Base-by-base conservation (phyloP, 2,797 vertebrate genomes). In the Sebastes variabilis region DNA sequence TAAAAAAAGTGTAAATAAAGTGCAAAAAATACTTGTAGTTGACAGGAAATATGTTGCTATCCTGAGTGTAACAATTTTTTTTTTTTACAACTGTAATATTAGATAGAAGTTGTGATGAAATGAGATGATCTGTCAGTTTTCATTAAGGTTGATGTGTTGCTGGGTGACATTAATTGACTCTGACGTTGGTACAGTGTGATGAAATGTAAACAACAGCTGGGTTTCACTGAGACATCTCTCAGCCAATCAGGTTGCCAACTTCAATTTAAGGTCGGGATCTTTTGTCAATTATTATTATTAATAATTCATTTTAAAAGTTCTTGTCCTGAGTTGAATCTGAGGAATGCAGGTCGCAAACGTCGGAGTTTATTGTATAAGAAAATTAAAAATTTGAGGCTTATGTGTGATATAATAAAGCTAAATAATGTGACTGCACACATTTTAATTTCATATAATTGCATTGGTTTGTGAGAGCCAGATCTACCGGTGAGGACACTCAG, bases 231-330 rank as follows among this genome's bases (percentile, higher is more conserved):
- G 20, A 27, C 0, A 1, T 56, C 56, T 67, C 27, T 81, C 42
- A 73, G 65, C 73, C 74, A 85, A 79, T 82, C 55, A 75, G 56
- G 52, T 46, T 32, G 38, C 5, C 46, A 46, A 4, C 20, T 29
- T 22, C 25, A 34, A 14, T 27, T 42, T 2, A 56, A 82, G 22
- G 34, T 56, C 20, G 46, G 30, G 55, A 24, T 14, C 4, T 72
- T 36, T 34, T 29, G 12, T 30, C 18, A 24, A 7, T 22, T 6
- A 16, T 52, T 66, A 10, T 54, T 67, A 10, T 75, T 38, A 38
- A 13, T 4, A 32, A 34, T 62, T 54, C 2, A 52, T 46, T 65
- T 67, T 29, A 18, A 27, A 11, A 24, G 4, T 22, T 36, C 3
- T 38, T 12, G 5, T 25, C 22, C 2, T 14, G 2, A 69, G 7